Conservation (phyloP, 2,113 vertebrate species). For the Gobius niger region DNA sequence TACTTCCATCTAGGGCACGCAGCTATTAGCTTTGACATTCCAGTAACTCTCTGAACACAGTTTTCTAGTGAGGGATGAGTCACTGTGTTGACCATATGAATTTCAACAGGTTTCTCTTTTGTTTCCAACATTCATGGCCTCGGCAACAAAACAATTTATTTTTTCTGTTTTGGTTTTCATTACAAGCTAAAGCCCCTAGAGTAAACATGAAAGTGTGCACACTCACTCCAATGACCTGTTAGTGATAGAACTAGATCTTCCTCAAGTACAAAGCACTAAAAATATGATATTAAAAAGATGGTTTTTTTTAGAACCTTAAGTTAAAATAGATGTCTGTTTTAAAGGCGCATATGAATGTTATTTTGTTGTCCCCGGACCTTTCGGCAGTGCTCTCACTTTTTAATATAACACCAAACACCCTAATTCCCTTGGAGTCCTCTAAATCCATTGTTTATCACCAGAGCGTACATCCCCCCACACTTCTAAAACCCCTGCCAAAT, state of each 20-base stretch:
- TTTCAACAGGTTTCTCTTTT: constrained; percentile 14
- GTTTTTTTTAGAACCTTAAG: background rate
- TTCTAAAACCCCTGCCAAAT: background rate
- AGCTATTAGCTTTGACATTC: constrained; percentile 33
- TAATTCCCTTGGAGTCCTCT: background rate
- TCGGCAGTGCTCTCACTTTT: background rate
- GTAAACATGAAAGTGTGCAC: no score
- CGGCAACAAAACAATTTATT: background rate
- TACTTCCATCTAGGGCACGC: constrained; percentile 32
- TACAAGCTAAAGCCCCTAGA: no score
- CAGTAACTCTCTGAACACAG: constrained; percentile 27
- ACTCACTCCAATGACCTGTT: no score
- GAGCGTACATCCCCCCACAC: background rate
- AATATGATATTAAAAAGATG: background rate
- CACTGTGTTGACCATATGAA: constrained; percentile 11
- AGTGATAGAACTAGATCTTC: no score
- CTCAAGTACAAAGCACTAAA: no score
- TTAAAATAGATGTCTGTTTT: background rate
- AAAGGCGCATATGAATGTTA: background rate
- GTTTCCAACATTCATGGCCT: constrained; percentile 21
- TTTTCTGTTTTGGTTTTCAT: background rate
- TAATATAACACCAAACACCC: background rate
- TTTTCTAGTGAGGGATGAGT: constrained; percentile 25
- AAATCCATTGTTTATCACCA: constrained; percentile 4
- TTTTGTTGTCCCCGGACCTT: background rate